phyloP scores from a whole-genome alignment of 2,113 vertebrate genomes.

The Edolisoma coerulescens region DNA sequence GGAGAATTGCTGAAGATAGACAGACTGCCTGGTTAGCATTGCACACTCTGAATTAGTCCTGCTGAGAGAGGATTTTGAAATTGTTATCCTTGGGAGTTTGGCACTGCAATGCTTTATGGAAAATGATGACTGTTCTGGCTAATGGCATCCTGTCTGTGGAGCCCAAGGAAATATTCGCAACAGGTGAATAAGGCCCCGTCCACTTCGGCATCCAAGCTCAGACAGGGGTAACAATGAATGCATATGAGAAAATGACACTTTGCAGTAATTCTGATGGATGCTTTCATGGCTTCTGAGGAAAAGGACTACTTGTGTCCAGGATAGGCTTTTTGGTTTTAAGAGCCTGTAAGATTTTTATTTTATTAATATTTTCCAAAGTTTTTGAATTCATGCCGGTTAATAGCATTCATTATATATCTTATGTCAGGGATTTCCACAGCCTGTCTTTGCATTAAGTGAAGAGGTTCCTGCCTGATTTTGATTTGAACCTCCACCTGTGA shows the following conservation, averaged over 20 bases:
- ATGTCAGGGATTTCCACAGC: background rate
- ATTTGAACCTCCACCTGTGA: background rate
- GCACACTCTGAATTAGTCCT: background rate
- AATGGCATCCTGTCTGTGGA: background rate
- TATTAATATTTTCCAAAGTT: background rate
- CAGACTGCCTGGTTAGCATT: background rate
- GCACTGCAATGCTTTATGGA: background rate
- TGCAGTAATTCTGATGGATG: background rate
- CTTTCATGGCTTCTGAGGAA: background rate
- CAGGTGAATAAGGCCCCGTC: too few species aligned
- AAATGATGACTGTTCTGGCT: background rate
- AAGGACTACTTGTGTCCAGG: background rate
- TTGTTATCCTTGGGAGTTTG: background rate
- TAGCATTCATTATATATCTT: accelerated
- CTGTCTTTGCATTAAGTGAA: background rate
- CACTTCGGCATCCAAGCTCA: background rate
- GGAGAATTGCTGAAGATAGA: background rate
- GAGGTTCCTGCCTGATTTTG: background rate
- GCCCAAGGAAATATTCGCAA: background rate
- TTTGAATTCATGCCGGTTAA: background rate
- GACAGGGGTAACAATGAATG: background rate
- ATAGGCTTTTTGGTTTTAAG: background rate
- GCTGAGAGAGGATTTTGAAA: background rate
- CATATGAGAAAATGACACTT: accelerated
- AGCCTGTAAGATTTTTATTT: background rate